These are phyloP conservation scores for Notocelia uddmanniana DNA, from an alignment of 2,888 invertebrate genomes.

Conservation along the genomic window DNA sequence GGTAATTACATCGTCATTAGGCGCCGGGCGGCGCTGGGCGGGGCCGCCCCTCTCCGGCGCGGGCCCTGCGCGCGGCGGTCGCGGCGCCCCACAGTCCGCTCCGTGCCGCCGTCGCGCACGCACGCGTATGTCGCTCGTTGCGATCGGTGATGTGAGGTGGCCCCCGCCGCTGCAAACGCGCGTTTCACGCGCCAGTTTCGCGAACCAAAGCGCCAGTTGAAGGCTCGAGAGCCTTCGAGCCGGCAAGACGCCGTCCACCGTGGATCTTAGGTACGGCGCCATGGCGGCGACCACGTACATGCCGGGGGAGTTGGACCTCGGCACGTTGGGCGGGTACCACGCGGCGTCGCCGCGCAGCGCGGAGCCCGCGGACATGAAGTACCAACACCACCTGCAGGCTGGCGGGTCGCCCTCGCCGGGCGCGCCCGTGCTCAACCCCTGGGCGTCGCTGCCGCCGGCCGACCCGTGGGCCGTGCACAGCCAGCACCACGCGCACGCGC, in stretches of 20 bases:
- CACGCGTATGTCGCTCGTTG: constrained; percentile 87
- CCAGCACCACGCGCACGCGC: constrained; percentile 91
- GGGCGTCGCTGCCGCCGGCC: constrained; percentile 93
- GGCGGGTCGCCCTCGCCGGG: constrained; percentile 87
- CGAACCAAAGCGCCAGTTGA: constrained; percentile 80
- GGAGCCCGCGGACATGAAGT: constrained; percentile 98
- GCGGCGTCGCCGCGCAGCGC: constrained; percentile 94
- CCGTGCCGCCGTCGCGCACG: constrained; percentile 85
- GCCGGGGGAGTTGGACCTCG: constrained; percentile 95
- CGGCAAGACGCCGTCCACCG: constrained; percentile 88
- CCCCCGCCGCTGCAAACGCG: constrained; percentile 83
- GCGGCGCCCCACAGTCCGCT: constrained; percentile 78
- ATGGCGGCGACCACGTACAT: constrained; percentile 99
- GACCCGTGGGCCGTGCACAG: constrained; percentile 93
- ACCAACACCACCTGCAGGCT: constrained; percentile 95
- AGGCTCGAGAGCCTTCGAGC: constrained; percentile 86
- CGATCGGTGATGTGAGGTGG: constrained; percentile 83
- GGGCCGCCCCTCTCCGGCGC: constrained; percentile 70
- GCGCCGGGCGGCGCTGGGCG: constrained; percentile 72
- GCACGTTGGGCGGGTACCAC: constrained; percentile 92
- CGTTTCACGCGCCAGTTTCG: constrained; percentile 80
- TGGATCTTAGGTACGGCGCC: constrained; percentile 89
- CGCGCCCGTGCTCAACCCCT: constrained; percentile 89
- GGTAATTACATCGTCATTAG: constrained; percentile 53
- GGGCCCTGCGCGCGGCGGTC: constrained; percentile 74